phyloP scores from a whole-genome alignment of 2,113 vertebrate species.

The Labeo rohita region DNA sequence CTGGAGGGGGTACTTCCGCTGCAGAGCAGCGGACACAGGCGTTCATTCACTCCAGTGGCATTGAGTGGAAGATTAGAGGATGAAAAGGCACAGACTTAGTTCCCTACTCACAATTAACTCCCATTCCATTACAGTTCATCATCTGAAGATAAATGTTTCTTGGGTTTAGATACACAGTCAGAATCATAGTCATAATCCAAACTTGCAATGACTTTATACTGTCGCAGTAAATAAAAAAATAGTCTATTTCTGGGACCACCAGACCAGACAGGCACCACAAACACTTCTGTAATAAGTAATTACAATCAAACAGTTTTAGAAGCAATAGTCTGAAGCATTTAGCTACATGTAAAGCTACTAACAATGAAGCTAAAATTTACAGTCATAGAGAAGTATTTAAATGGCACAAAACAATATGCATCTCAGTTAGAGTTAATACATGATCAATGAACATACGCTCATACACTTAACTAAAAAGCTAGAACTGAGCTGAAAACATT shows the following conservation, averaged over 20 bases:
- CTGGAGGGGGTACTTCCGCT: conserved; percentile 44
- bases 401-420: neutral
- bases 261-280: neutral
- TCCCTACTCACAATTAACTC: conserved; percentile 13
- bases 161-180: neutral
- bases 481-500: neutral
- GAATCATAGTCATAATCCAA: neutral
- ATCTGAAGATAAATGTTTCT: neutral
- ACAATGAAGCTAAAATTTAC: neutral
- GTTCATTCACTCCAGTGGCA: conserved; percentile 49
- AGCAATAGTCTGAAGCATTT: neutral
- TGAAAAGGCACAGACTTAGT: conserved; percentile 54
- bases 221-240: neutral
- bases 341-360: neutral
- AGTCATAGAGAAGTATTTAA: neutral
- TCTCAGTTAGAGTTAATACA: neutral
- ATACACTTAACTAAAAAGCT: neutral
- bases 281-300: neutral
- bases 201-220: neutral
- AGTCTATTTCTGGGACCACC: neutral
- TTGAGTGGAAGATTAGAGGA: conserved; percentile 58
- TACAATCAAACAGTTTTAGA: neutral
- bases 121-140: conserved; percentile 8
- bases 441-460: neutral
- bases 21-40: conserved; percentile 42